Percentiles rank a stretch among this genome's conserved stretches.
Conservation (phyloP, 2,888 invertebrate species). For the Callosobruchus maculatus region DNA sequence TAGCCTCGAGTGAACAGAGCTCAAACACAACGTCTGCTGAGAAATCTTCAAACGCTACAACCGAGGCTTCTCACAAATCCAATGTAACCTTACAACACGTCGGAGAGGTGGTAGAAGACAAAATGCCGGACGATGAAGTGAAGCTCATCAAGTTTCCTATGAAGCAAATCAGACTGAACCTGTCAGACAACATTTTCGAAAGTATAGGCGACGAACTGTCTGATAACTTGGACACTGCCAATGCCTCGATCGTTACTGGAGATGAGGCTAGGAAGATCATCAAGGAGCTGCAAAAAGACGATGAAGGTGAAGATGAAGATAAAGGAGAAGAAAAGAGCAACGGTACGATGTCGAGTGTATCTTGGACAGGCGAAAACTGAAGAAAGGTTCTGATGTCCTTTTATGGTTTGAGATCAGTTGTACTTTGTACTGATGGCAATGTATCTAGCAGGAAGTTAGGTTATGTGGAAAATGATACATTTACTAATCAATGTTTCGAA, state of each 20-base stretch:
- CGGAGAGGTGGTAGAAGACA: constrained; percentile 39
- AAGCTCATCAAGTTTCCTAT: constrained; percentile 41
- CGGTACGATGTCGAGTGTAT: neutral
- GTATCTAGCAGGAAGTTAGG: no score
- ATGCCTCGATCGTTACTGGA: constrained; percentile 38
- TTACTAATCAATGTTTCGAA: neutral
- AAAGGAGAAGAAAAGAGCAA: neutral
- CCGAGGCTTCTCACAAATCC: neutral
- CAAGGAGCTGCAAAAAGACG: constrained; percentile 20
- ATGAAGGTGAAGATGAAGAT: neutral
- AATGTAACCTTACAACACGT: constrained; percentile 17
- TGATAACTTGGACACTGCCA: constrained; percentile 41
- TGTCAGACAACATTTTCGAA: constrained; percentile 46
- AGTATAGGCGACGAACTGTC: constrained; percentile 45
- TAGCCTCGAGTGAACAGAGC: no score
- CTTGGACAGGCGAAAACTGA: neutral
- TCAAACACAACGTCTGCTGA: neutral
- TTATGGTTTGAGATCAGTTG: no score
- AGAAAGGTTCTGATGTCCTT: no score
- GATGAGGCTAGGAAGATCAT: constrained; percentile 34
- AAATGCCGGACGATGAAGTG: constrained; percentile 34
- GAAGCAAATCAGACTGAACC: constrained; percentile 33
- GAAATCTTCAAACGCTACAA: constrained; percentile 5
- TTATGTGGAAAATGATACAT: no score
- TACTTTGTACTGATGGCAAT: no score